Evolutionary conservation across 2,888 invertebrate genomes (phyloP), one percentile per base, ranked within the genome.

Genomic region (Eurytoma adleriae): DNA sequence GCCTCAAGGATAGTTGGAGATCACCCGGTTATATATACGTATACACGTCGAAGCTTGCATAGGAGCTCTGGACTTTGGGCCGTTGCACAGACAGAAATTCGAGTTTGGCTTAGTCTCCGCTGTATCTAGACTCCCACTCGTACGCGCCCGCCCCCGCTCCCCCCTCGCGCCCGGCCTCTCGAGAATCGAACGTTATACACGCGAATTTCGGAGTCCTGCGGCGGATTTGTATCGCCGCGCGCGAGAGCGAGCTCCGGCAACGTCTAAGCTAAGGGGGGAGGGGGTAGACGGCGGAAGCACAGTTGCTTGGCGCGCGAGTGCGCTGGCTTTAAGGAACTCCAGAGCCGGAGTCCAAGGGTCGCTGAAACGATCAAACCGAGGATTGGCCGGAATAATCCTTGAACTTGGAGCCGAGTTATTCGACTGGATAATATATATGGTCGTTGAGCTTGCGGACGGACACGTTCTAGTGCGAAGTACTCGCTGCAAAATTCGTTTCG

Each of bases 1-100:
- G 90, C 90, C 90, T 88, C 85, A 82, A 86, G 90, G 89, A 90
- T 90, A 90, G 90, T 89, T 89, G 87, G 89, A 90, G 90, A 90
- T 90, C 90, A 89, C 87, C 87, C 87, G 89, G 88, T 90, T 90
- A 88, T 87, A 88, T 88, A 14, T 50, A 67, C 61, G 50, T 56
- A 66, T 68, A 67, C 30, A 61, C 61, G 54, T 75, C 40, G 20
- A 71, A 24, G 52, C 20, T 40, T 40, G 64, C 59, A 20, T 20
- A 20, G 54, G n/a, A n/a, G n/a, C 54, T 20, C 24, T 27, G 24
- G 13, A 61, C 59, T 24, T 40, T 40, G 73, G 83, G 82, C 81
- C 83, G 74, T 80, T 72, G 68, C 61, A 40, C 70, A 75, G 72
- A 68, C 78, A 74, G 79, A 74, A 82, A 84, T 82, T 83, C 83